These are phyloP conservation scores for Mastomys natalensis DNA, from an alignment of 2,113 vertebrate genomes.

Conservation along the genomic window DNA sequence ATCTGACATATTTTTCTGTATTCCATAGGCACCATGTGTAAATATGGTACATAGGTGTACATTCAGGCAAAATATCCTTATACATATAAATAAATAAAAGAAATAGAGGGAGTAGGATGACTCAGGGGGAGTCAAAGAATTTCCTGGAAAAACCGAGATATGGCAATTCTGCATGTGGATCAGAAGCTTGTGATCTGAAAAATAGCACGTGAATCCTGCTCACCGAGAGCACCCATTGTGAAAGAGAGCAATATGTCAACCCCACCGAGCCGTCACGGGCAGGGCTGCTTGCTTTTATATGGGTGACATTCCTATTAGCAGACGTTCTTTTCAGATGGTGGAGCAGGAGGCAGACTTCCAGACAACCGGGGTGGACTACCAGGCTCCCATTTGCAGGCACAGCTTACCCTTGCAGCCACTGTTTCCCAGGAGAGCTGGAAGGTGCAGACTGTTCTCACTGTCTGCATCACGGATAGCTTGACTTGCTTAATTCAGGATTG, in stretches of 20 bases:
- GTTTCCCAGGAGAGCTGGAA: neutral
- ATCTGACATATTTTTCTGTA: neutral
- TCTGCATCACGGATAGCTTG: neutral
- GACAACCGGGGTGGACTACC: neutral
- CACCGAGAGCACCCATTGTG: neutral
- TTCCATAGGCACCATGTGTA: too few relatives aligned
- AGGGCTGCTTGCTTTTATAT: neutral
- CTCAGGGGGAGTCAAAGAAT: neutral
- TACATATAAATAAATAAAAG: neutral
- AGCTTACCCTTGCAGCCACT: neutral
- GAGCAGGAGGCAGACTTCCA: neutral
- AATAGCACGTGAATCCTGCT: neutral
- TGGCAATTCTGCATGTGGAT: neutral
- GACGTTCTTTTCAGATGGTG: neutral
- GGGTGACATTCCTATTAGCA: neutral
- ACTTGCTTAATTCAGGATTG: slow-evolving; percentile 23
- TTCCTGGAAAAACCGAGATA: neutral
- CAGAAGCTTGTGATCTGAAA: neutral
- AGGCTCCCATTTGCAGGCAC: neutral
- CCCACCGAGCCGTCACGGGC: neutral
- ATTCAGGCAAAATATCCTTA: neutral
- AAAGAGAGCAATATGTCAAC: neutral
- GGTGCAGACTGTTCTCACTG: neutral
- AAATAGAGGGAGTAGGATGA: neutral
- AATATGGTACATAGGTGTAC: neutral